Evolutionary conservation across 2,113 vertebrate species (phyloP).

Genomic region (Aptenodytes patagonicus): DNA sequence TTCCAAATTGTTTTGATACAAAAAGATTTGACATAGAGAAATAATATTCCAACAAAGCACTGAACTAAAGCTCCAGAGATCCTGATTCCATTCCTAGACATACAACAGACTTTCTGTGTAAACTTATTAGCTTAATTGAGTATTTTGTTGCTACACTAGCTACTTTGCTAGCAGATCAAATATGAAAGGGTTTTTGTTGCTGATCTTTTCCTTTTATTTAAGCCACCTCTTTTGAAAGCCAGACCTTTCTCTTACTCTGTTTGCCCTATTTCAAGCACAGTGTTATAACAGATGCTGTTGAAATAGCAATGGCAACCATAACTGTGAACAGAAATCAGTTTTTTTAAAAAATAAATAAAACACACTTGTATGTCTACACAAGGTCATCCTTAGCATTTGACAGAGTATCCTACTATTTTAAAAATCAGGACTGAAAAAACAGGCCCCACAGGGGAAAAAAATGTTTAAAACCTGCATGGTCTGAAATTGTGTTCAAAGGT

Average conservation of each 20-base stretch:
- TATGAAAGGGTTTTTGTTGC: background rate
- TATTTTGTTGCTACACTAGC: background rate
- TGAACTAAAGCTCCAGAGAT: background rate
- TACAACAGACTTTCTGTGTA: background rate
- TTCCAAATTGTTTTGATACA: background rate
- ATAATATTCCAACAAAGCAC: background rate
- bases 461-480: background rate
- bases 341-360: background rate
- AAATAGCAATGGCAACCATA: background rate
- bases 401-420: background rate
- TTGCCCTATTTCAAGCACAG: background rate
- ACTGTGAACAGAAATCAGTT: background rate
- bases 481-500: background rate
- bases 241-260: background rate
- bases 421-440: background rate
- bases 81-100: background rate
- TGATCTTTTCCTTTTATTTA: background rate
- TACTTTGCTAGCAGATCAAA: background rate
- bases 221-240: background rate
- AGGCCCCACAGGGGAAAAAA: background rate
- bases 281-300: background rate
- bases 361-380: background rate
- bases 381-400: background rate
- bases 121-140: background rate
- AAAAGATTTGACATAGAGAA: background rate